Percentiles rank a stretch among this genome's conserved stretches.
Evolutionary conservation across 2,113 vertebrate genomes (phyloP).

Genomic region (Nannospalax galili): DNA sequence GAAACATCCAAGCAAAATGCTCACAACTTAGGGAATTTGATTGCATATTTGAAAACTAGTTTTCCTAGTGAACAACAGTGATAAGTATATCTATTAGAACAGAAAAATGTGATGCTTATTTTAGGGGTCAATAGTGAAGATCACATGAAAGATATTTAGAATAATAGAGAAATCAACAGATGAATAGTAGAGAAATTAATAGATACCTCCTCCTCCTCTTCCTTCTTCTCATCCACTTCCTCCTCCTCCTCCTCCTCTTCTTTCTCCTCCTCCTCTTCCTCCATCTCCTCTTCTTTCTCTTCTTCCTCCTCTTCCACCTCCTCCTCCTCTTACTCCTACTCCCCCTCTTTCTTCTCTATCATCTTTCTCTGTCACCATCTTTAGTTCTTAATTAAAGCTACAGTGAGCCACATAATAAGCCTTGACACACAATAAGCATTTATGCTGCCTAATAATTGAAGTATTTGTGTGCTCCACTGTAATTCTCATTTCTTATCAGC

Average conservation of each 20-base stretch:
- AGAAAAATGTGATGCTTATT: background rate
- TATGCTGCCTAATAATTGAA: slow-evolving; percentile 56
- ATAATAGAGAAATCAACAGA: background rate
- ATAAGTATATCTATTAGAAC: background rate
- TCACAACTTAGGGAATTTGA: slow-evolving; percentile 21
- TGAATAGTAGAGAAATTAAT: slow-evolving; percentile 10
- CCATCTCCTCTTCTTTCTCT: background rate
- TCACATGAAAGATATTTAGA: background rate
- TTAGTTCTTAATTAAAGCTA: slow-evolving; percentile 56
- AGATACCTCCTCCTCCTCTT: background rate
- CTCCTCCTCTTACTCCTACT: background rate
- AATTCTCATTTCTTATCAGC: slow-evolving; percentile 59
- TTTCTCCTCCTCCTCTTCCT: background rate
- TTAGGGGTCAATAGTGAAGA: background rate
- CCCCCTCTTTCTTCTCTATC: no score
- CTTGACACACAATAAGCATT: background rate
- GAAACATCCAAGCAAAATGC: no score
- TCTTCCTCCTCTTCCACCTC: background rate
- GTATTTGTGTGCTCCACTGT: background rate
- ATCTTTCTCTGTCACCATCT: background rate
- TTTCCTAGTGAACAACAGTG: background rate
- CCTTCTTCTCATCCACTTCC: background rate
- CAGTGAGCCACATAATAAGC: slow-evolving; percentile 6
- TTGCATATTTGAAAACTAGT: background rate
- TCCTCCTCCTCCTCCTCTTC: background rate